Conservation (phyloP, 2,113 vertebrate species). For the Takifugu bimaculatus region DNA sequence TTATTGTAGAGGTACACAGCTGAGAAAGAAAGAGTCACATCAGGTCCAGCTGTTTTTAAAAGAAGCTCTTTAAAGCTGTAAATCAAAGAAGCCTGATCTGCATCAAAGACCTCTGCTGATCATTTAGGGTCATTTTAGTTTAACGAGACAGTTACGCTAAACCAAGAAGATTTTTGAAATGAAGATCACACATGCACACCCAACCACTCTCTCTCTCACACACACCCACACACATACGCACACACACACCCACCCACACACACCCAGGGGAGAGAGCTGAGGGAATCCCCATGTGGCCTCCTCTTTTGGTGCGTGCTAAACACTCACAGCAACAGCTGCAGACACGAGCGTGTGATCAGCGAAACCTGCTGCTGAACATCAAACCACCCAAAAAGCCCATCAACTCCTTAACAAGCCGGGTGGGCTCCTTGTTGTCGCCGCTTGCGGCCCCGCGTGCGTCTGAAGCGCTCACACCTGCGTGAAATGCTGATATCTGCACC, state of each 20-base stretch:
- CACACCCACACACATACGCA: conserved; percentile 41
- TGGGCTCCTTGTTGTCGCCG: too few species aligned
- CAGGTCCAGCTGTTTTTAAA: too few species aligned
- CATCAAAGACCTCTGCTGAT: conserved; percentile 13
- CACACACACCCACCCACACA: conserved; percentile 1
- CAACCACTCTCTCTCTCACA: background rate
- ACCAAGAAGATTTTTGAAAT: conserved; percentile 44
- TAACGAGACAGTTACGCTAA: conserved; percentile 33
- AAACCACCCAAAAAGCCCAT: conserved; percentile 53
- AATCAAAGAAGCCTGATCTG: background rate
- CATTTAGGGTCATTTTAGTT: conserved; percentile 8
- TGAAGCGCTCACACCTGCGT: conserved; percentile 26
- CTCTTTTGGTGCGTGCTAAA: conserved; percentile 48
- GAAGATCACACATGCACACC: conserved; percentile 57
- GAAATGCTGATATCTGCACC: background rate
- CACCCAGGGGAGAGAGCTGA: conserved; percentile 6
- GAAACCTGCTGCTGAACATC: conserved; percentile 64
- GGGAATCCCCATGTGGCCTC: conserved; percentile 53
- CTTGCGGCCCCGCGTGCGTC: background rate
- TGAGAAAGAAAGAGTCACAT: too few species aligned
- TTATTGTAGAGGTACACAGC: too few species aligned
- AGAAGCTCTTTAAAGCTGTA: too few species aligned
- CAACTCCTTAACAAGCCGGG: conserved; percentile 24
- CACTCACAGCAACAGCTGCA: conserved; percentile 65
- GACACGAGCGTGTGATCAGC: conserved; percentile 64